Base-by-base conservation (phyloP, 2,888 invertebrate genomes). In the Agapostemon virescens region DNA sequence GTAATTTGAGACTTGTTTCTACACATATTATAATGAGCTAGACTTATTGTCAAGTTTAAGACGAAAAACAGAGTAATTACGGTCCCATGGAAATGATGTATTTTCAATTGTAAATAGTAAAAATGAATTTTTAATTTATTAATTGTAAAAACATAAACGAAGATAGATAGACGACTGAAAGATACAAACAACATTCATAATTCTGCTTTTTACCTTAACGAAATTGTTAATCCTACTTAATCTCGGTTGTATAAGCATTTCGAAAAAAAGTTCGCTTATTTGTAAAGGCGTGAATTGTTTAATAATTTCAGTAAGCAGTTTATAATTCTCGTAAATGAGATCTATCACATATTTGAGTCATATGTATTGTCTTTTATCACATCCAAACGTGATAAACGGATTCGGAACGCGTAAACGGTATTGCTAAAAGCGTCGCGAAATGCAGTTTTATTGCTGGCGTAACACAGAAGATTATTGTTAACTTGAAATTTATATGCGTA, bases 361-460 rank as follows among this genome's bases (percentile, higher is more conserved):
- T 77, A 63, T 45, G 64, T 55, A 33, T 63, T 61, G 15, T 30
- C 49, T 52, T 74, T 79, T 74, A 81, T 82, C 75, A 69, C 63
- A 17, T 63, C 38, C 36, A 23, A 63, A 64, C 17, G 30, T 66
- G 81, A 81, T 81, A 81, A 80, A 69, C 42, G 75, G 61, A 81
- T 79, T 72, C 75, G 61, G 69, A 72, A 74, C 81, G 79, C 79
- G 55, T 79, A 69, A 79, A 81, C 72, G 69, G 42, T 33, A 69
- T 72, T 74, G 64, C 66, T 71, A n/a, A 81, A 79, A 63, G 68
- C 55, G 36, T 15, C 36, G 58, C 33, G 45, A 74, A 81, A 45
- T 63, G 49, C 38, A 77, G 67, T 69, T 79, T 77, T 72, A 69
- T 72, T 69, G 26, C 11, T 20, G 52, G 7, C 45, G 42, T 45